phyloP scores from a whole-genome alignment of 2,888 invertebrate genomes.

The Tachina grossa region DNA sequence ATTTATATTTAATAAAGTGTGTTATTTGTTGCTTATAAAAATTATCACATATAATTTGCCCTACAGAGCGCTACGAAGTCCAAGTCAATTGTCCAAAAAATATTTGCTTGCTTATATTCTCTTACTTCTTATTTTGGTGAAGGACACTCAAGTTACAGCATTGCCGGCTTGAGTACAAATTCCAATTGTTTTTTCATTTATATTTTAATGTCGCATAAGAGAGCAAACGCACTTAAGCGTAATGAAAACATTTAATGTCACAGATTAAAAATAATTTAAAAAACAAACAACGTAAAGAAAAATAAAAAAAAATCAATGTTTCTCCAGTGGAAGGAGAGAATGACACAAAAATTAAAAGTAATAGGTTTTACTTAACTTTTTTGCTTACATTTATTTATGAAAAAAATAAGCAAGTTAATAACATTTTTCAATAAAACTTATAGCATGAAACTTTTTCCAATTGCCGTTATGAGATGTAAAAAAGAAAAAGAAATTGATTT shows the following conservation, averaged over 20 bases:
- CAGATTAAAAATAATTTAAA: conserved; percentile 36
- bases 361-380: neutral
- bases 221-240: conserved; percentile 33
- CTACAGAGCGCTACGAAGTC: no score
- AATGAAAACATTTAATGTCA: conserved; percentile 61
- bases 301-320: neutral
- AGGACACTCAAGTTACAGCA: neutral
- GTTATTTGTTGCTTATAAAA: no score
- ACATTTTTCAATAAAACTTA: no score
- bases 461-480: no score
- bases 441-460: no score
- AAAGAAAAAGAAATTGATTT: no score
- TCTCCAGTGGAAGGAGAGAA: neutral
- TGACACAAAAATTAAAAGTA: neutral
- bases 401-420: no score
- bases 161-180: neutral
- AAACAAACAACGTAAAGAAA: neutral
- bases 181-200: neutral
- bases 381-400: neutral
- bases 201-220: conserved; percentile 18
- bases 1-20: no score
- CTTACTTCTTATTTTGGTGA: no score
- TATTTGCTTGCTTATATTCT: no score
- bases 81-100: no score
- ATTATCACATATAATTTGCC: no score